Conservation (phyloP, 1,140 invertebrate species). For the Drosophila subpulchrella region DNA sequence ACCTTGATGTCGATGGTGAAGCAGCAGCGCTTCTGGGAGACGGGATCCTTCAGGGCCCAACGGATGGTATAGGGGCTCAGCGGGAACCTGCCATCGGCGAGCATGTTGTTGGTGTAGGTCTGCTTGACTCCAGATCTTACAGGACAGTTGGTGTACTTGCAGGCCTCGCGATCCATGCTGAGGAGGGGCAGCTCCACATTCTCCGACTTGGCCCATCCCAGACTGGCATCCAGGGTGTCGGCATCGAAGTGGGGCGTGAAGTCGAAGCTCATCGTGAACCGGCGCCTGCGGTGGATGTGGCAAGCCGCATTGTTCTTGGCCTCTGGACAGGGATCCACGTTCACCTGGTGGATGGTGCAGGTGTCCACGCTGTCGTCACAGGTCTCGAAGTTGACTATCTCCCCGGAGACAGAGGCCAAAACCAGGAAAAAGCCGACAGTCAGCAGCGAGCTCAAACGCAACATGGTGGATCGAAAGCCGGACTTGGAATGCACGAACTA, state of each 20-base stretch:
- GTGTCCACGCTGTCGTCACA: conserved; percentile 59
- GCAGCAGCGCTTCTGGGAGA: conserved; percentile 66
- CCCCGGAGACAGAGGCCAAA: conserved; percentile 29
- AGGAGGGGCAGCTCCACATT: conserved; percentile 85
- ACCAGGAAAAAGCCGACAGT: conserved; percentile 27
- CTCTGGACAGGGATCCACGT: conserved; percentile 86
- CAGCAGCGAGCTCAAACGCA: conserved; percentile 33
- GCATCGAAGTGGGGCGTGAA: conserved; percentile 86
- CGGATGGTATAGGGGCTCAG: conserved; percentile 68
- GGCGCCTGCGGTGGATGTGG: conserved; percentile 85
- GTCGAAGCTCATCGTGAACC: conserved; percentile 85
- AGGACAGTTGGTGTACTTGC: conserved; percentile 85
- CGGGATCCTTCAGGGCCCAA: conserved; percentile 63
- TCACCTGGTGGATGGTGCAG: conserved; percentile 86
- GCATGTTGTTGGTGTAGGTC: conserved; percentile 83
- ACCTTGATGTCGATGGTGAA: conserved; percentile 77
- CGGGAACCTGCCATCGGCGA: conserved; percentile 85
- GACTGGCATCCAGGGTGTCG: conserved; percentile 66
- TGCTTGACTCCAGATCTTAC: conserved; percentile 73
- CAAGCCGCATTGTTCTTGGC: conserved; percentile 85
- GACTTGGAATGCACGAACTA: conserved; percentile 48
- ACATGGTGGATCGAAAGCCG: conserved; percentile 56
- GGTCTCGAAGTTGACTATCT: conserved; percentile 48
- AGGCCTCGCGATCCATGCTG: conserved; percentile 86
- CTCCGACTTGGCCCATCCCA: conserved; percentile 85